These are phyloP conservation scores for Hemitrygon akajei DNA, from an alignment of 2,797 vertebrate genomes.

Conservation along the genomic window DNA sequence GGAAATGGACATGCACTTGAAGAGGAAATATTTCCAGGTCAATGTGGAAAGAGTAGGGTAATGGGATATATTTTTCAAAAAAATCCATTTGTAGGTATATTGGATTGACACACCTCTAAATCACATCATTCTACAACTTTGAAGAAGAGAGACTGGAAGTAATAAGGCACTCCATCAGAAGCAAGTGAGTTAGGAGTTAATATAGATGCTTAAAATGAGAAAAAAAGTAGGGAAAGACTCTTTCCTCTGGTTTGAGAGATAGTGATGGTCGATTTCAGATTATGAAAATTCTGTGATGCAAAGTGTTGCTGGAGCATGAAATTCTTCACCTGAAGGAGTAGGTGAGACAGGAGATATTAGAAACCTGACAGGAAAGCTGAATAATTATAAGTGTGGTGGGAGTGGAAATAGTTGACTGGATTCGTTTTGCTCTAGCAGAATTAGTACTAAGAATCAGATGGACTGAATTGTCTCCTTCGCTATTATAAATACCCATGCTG, in stretches of 20 bases:
- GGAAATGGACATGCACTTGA: neutral
- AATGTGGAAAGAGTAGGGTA: neutral
- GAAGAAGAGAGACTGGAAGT: neutral
- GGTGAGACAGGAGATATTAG: neutral
- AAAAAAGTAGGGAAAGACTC: neutral
- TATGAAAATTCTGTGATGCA: neutral
- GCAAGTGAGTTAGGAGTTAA: neutral
- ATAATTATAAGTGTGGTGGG: too few species aligned
- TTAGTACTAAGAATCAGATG: too few species aligned
- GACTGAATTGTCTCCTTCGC: neutral
- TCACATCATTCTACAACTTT: neutral
- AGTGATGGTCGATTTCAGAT: neutral
- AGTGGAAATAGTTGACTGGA: neutral
- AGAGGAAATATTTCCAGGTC: neutral
- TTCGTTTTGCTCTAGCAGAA: neutral
- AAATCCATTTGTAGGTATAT: too few species aligned
- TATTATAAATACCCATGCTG: neutral
- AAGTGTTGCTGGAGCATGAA: neutral
- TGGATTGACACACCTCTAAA: neutral
- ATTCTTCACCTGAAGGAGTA: neutral
- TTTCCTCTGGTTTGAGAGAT: neutral
- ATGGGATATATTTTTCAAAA: neutral
- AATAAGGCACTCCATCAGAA: neutral
- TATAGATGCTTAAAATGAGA: neutral
- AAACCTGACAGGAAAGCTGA: neutral